Base-by-base conservation (phyloP, 2,797 vertebrate species). In the Clangula hyemalis region DNA sequence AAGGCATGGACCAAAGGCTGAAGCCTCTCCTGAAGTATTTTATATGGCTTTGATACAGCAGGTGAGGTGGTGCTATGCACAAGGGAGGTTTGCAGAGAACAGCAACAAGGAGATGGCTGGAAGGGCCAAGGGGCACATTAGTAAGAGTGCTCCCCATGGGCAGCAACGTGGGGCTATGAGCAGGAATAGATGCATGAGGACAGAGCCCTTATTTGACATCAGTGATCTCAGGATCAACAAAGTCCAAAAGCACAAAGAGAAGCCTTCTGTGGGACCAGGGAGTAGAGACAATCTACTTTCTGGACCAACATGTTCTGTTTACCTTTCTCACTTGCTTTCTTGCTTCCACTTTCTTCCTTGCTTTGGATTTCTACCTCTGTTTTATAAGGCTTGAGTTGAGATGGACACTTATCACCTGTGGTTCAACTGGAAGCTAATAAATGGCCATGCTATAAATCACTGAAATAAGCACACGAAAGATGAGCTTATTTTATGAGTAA, bases 391-490 rank as follows among this genome's bases (percentile, higher is more conserved):
- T 68, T 74, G 80, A 74, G 77, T 62, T 47, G 47, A 76, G 43
- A 76, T 13, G n/a, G 57, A 83, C 20, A 20, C 41, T 68, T 64
- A 73, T 36, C 43, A 53, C 61, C 39, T 56, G 30, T 43, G 13
- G 51, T 65, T 54, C 66, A 83, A 58, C n/a, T 57, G 14, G 43
- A 91, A 90, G 45, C 19, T 66, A 71, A 64, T 30, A 60, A 86
- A 90, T 45, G 39, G 56, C 24, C 43, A 49, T 57, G 53, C 22
- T 49, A 58, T n/a, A 83, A 77, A 86, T 45, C 47, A 76, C 22
- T 71, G 71, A 88, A 90, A 77, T 49, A 79, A 90, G 45, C 56
- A 89, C 90, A 60, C 11, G 84, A 83, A 89, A 89, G 20, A 70
- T 79, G 66, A 87, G 38, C 32, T 94, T 89, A 58, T 90, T 90